Evolutionary conservation across 2,888 invertebrate species (phyloP).

Genomic region (Napeogenes inachia): DNA sequence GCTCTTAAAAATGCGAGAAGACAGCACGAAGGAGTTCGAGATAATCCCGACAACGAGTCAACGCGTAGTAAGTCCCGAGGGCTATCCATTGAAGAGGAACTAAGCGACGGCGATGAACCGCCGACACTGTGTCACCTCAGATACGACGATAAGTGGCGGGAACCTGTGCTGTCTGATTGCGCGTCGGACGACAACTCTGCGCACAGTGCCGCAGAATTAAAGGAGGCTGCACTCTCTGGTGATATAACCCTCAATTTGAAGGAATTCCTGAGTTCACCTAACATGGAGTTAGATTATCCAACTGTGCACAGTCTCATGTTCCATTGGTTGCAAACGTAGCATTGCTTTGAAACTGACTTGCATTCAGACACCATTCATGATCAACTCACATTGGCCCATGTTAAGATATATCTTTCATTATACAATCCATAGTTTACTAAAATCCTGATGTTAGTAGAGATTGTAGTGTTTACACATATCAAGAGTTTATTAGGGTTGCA

Average conservation of each 20-base stretch:
- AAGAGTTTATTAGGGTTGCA: slow-evolving; percentile 38
- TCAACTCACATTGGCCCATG: slow-evolving; percentile 37
- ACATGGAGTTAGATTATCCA: slow-evolving; percentile 68
- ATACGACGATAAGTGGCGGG: slow-evolving; percentile 64
- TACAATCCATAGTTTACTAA: slow-evolving; percentile 12
- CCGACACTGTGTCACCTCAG: slow-evolving; percentile 66
- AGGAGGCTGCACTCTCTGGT: slow-evolving; percentile 39
- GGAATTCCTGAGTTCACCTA: slow-evolving; percentile 65
- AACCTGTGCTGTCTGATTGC: slow-evolving; percentile 56
- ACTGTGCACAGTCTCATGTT: slow-evolving; percentile 75
- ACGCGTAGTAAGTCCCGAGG: slow-evolving; percentile 49
- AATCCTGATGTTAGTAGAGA: slow-evolving; percentile 12
- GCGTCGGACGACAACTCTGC: slow-evolving; percentile 69
- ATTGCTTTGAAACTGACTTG: slow-evolving; percentile 28
- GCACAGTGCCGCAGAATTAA: slow-evolving; percentile 56
- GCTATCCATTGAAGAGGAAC: slow-evolving; percentile 53
- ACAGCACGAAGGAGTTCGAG: slow-evolving; percentile 59
- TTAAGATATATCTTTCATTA: slow-evolving; percentile 31
- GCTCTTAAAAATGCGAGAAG: slow-evolving; percentile 68
- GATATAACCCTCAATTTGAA: slow-evolving; percentile 53
- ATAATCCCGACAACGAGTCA: slow-evolving; percentile 48
- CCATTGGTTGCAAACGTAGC: slow-evolving; percentile 75
- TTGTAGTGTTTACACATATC: slow-evolving; percentile 57
- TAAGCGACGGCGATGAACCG: slow-evolving; percentile 66
- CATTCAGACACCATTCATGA: slow-evolving; percentile 27